phyloP scores from a whole-genome alignment of 2,888 invertebrate species.

The Chalcosyrphus nemorum region DNA sequence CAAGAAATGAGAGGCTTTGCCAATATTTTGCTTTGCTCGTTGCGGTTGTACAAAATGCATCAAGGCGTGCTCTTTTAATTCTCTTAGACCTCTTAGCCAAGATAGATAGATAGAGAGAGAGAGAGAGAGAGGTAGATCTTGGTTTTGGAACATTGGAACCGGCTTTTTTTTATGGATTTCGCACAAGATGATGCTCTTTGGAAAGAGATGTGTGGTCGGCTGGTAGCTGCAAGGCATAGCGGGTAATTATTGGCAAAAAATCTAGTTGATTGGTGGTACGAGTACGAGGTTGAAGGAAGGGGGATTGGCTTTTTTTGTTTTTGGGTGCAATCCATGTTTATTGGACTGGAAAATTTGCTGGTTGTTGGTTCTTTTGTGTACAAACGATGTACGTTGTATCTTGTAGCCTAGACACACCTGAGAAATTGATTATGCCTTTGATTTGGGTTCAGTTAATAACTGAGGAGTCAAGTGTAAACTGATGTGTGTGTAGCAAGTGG shows the following conservation, averaged over 20 bases:
- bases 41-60: slow-evolving; percentile 64
- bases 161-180: slow-evolving; percentile 54
- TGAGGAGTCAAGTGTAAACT: slow-evolving; percentile 30
- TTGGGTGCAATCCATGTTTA: slow-evolving; percentile 45
- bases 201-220: slow-evolving; percentile 41
- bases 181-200: slow-evolving; percentile 57
- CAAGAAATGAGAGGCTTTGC: slow-evolving; percentile 63
- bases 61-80: slow-evolving; percentile 46
- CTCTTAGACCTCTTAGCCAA: slow-evolving; percentile 38
- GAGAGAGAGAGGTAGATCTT: no score
- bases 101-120: slow-evolving; percentile 20
- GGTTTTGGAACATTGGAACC: slow-evolving; percentile 44
- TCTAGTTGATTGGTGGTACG: slow-evolving; percentile 18
- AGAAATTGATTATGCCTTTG: slow-evolving; percentile 33
- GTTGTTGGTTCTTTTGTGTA: slow-evolving; percentile 30
- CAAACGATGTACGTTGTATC: background rate
- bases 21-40: slow-evolving; percentile 46
- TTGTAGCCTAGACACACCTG: slow-evolving; percentile 46
- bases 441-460: slow-evolving; percentile 28
- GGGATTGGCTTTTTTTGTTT: slow-evolving; percentile 2
- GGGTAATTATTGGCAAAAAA: slow-evolving; percentile 35
- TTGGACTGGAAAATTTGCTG: slow-evolving; percentile 48
- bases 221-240: slow-evolving; percentile 15
- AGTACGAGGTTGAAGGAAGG: no score
- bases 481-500: background rate